Conservation (phyloP, 2,113 vertebrate genomes). For the Pygoscelis adeliae region DNA sequence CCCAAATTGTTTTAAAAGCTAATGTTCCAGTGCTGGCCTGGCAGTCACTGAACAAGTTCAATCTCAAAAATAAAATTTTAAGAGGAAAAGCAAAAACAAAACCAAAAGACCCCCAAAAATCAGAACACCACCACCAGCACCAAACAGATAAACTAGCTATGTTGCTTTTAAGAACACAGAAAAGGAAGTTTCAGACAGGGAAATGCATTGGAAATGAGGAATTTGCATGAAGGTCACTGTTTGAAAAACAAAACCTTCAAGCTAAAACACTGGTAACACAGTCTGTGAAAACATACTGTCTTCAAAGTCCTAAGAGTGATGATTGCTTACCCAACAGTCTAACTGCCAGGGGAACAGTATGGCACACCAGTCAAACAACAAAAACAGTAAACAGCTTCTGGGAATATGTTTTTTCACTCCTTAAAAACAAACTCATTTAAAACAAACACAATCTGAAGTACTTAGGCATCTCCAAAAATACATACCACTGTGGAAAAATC, state of each 20-base stretch:
- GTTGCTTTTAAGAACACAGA: background rate
- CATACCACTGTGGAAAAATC: background rate
- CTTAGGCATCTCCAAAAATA: background rate
- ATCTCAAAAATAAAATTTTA: background rate
- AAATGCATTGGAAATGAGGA: background rate
- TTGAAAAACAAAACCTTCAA: background rate
- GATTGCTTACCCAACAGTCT: background rate
- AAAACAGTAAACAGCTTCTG: background rate
- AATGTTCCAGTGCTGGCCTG: background rate
- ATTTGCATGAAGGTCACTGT: background rate
- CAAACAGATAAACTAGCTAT: background rate
- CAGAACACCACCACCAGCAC: background rate
- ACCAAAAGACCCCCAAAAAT: background rate
- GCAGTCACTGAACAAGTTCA: background rate
- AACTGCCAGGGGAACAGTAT: background rate
- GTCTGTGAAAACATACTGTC: background rate
- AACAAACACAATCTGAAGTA: background rate
- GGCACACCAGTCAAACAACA: background rate
- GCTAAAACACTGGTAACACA: background rate
- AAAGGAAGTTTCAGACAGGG: background rate
- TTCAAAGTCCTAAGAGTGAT: background rate
- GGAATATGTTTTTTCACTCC: background rate
- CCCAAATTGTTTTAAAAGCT: background rate
- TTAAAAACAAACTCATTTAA: background rate
- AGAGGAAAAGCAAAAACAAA: background rate